Conservation (phyloP, 2,888 invertebrate species). For the Elegia similella region DNA sequence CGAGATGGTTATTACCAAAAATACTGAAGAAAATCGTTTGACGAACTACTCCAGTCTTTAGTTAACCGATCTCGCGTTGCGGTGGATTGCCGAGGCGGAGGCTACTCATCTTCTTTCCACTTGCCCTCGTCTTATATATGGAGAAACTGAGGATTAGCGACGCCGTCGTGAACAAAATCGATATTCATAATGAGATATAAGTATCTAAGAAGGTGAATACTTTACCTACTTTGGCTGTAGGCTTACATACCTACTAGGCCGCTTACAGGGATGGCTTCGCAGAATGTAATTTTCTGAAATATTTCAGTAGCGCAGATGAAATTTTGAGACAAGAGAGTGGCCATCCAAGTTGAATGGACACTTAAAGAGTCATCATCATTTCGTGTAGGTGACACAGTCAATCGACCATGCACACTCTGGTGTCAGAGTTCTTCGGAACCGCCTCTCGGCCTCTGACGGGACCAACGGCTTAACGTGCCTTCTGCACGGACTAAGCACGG, state of each 20-base stretch:
- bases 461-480: too few species aligned
- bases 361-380: too few species aligned
- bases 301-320: background rate
- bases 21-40: slow-evolving; percentile 80
- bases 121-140: slow-evolving; percentile 61
- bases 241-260: slow-evolving; percentile 23
- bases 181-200: slow-evolving; percentile 78
- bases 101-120: slow-evolving; percentile 57
- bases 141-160: slow-evolving; percentile 53
- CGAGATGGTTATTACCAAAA: slow-evolving; percentile 74
- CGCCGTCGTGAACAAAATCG: slow-evolving; percentile 64
- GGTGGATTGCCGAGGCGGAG: slow-evolving; percentile 67
- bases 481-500: too few species aligned
- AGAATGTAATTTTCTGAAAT: background rate
- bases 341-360: too few species aligned
- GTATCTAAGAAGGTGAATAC: slow-evolving; percentile 65
- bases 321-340: too few species aligned
- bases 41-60: slow-evolving; percentile 82
- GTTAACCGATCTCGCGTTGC: slow-evolving; percentile 67
- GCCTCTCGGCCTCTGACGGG: too few species aligned
- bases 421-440: too few species aligned
- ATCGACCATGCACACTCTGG: too few species aligned
- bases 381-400: too few species aligned
- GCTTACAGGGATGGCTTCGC: slow-evolving; percentile 41
- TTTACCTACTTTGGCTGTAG: slow-evolving; percentile 39